Conservation (phyloP, 2,113 vertebrate species). For the Mormyrus lacerda region DNA sequence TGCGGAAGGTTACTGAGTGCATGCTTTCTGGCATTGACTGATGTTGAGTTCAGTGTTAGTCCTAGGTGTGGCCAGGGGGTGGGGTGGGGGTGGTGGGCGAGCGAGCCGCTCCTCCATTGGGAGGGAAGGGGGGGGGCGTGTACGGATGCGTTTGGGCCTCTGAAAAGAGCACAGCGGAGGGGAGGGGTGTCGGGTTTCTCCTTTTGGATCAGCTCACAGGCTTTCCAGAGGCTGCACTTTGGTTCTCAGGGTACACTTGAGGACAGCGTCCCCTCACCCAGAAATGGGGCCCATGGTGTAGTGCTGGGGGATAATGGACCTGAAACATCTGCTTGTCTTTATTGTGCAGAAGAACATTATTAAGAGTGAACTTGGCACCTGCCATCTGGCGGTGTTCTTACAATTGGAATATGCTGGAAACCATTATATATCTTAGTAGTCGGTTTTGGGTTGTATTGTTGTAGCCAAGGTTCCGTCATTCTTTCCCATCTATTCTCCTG, state of each 20-base stretch:
- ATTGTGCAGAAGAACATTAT: background rate
- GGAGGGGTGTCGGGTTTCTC: slow-evolving; percentile 32
- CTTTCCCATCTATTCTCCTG: background rate
- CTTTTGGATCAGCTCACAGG: slow-evolving; percentile 15
- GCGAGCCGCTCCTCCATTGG: background rate
- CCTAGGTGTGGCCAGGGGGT: background rate
- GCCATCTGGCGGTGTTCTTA: slow-evolving; percentile 6
- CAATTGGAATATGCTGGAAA: slow-evolving; percentile 5
- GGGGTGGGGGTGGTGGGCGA: too few relatives aligned
- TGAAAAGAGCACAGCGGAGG: slow-evolving; percentile 22
- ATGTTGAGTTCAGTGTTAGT: background rate
- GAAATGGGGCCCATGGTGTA: background rate
- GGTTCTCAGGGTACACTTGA: slow-evolving; percentile 36
- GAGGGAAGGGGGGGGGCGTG: background rate
- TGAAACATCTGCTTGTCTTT: slow-evolving; percentile 12
- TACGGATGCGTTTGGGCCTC: background rate
- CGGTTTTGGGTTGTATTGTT: background rate
- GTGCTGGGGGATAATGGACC: background rate
- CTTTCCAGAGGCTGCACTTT: slow-evolving; percentile 26
- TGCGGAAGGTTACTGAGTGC: background rate
- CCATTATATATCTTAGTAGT: background rate
- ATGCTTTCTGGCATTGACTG: background rate
- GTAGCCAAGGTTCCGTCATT: background rate
- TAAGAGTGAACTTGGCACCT: background rate
- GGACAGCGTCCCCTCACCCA: slow-evolving; percentile 19